These are phyloP conservation scores for Lysiphlebus fabarum DNA, from an alignment of 1,140 invertebrate genomes.

Conservation along the genomic window DNA sequence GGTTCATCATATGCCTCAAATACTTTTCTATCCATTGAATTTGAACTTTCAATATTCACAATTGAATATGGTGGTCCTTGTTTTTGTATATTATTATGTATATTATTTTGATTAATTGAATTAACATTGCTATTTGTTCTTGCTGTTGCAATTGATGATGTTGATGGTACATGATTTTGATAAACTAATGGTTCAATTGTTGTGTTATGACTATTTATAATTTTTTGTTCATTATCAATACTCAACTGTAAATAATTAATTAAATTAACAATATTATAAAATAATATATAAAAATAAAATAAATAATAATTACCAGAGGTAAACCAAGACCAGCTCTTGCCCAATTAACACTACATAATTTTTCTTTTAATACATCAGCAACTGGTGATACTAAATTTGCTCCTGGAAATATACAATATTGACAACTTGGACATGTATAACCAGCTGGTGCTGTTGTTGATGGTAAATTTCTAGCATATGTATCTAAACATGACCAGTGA, in stretches of 20 bases:
- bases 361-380: conserved; percentile 75
- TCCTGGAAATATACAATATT: conserved; percentile 74
- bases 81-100: conserved; percentile 41
- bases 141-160: conserved; percentile 40
- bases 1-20: conserved; percentile 56
- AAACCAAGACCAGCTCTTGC: conserved; percentile 79
- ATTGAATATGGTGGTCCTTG: conserved; percentile 66
- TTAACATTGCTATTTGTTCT: conserved; percentile 40
- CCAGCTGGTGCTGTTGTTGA: conserved; percentile 86
- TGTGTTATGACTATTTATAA: conserved; percentile 33
- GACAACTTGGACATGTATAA: conserved; percentile 84
- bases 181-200: conserved; percentile 34
- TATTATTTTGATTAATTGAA: conserved; percentile 38
- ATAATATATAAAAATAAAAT: conserved; percentile 9
- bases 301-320: conserved; percentile 65
- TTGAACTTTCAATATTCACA: conserved; percentile 64
- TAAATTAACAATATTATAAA: conserved; percentile 12
- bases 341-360: conserved; percentile 79
- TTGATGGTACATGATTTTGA: conserved; percentile 36
- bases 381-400: conserved; percentile 83
- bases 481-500: conserved; percentile 87
- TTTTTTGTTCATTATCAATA: conserved; percentile 54
- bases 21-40: conserved; percentile 52
- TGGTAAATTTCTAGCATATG: conserved; percentile 71
- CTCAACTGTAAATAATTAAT: conserved; percentile 43